Conservation (phyloP, 2,797 vertebrate species). For the Aeoliscus strigatus region DNA sequence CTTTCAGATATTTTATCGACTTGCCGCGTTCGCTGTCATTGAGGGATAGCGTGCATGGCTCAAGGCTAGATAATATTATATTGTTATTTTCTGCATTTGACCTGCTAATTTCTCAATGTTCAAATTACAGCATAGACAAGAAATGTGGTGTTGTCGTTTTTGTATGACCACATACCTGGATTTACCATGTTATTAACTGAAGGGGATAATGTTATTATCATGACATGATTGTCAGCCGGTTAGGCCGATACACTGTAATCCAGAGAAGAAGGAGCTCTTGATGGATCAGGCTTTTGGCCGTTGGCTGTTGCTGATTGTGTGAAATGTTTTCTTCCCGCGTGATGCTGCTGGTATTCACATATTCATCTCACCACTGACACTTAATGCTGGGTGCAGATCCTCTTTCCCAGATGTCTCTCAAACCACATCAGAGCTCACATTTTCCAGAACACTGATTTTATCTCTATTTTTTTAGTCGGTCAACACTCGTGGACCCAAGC, state of each 20-base stretch:
- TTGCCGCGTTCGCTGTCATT: too few species aligned
- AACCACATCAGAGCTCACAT: slow-evolving; percentile 41
- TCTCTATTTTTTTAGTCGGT: slow-evolving; percentile 37
- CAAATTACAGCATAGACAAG: background rate
- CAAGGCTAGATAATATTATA: background rate
- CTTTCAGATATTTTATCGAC: too few species aligned
- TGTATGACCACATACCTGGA: background rate
- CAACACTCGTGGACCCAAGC: too few species aligned
- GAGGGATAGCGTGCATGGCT: too few species aligned
- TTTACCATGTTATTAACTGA: background rate
- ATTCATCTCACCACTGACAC: background rate
- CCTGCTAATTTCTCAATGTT: too few species aligned
- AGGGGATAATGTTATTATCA: background rate
- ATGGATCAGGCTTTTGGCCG: too few species aligned
- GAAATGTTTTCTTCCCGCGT: background rate
- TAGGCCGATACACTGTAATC: background rate
- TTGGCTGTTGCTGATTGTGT: too few species aligned
- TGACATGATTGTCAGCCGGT: background rate
- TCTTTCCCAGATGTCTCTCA: slow-evolving; percentile 38
- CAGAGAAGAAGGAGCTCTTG: too few species aligned
- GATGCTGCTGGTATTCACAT: background rate
- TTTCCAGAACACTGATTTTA: slow-evolving; percentile 45
- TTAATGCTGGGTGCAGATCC: background rate
- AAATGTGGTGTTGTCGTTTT: background rate
- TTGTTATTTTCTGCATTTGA: background rate